Conservation (phyloP, 30 jellyfish, hydroid and myxozoan genomes). For the Aurelia aurita complex sp. Pacific region DNA sequence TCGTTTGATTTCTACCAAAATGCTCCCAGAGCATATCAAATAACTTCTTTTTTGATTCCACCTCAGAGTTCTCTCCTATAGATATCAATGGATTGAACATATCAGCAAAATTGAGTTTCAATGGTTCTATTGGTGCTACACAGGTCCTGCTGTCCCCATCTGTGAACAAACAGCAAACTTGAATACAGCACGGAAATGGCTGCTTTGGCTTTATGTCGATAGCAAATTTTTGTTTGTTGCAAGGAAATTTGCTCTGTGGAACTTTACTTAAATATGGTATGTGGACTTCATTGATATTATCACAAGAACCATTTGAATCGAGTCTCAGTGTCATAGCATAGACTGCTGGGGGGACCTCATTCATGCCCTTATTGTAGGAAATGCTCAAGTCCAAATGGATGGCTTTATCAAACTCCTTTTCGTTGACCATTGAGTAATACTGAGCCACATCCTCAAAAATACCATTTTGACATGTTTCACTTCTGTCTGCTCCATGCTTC, state of each 20-base stretch:
- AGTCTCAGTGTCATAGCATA: conserved; percentile 52
- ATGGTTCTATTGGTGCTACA: conserved; percentile 45
- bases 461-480: neutral
- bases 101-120: conserved; percentile 24
- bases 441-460: neutral
- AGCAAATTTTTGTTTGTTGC: neutral
- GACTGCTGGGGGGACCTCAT: conserved; percentile 6
- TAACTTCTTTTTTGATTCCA: neutral
- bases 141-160: conserved; percentile 40
- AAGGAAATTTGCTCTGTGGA: neutral
- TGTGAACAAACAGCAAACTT: conserved; percentile 35
- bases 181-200: conserved; percentile 25
- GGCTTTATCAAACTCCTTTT: conserved; percentile 20
- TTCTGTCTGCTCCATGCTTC: neutral
- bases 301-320: conserved; percentile 26
- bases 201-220: conserved; percentile 17
- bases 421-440: conserved; percentile 12
- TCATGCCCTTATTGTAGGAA: neutral
- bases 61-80: neutral
- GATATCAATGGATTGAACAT: conserved; percentile 43
- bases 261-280: conserved; percentile 6
- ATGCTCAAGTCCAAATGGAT: conserved; percentile 20
- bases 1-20: conserved; percentile 15
- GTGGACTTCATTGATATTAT: conserved; percentile 23
- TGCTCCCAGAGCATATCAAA: conserved; percentile 42